Conservation (phyloP, 2,888 invertebrate species). For the Drosophila flavopinicola region DNA sequence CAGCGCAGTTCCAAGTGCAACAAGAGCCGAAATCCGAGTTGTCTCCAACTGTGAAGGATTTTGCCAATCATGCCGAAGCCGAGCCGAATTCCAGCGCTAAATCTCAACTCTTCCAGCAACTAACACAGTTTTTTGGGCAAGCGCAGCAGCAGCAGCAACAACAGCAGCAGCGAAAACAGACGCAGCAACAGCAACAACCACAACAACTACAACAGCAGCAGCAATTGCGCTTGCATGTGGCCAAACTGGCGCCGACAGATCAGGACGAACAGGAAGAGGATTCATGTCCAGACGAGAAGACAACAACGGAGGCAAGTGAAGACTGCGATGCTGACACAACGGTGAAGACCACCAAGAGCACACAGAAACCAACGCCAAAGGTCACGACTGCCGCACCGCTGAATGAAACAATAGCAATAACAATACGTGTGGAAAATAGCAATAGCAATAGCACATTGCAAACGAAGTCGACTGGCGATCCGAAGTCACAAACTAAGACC, state of each 20-base stretch:
- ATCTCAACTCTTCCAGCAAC: slow-evolving; percentile 50
- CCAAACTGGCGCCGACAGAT: background rate
- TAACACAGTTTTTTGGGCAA: slow-evolving; percentile 35
- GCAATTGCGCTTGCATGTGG: slow-evolving; percentile 1
- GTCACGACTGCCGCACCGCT: slow-evolving; percentile 3
- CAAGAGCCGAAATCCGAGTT: background rate
- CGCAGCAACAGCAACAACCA: background rate
- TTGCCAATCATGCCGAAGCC: slow-evolving; percentile 7
- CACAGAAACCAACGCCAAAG: background rate
- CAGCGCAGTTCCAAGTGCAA: background rate
- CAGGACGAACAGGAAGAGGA: slow-evolving; percentile 1
- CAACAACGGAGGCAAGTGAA: background rate
- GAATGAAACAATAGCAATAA: background rate
- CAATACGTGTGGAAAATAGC: slow-evolving; percentile 1
- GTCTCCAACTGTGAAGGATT: background rate
- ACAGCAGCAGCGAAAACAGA: slow-evolving; percentile 6
- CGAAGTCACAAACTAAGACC: too few relatives aligned
- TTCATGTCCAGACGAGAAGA: background rate
- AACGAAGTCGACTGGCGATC: background rate
- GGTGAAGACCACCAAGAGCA: background rate
- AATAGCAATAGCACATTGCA: background rate
- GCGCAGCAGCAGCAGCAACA: slow-evolving; percentile 15
- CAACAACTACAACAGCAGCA: background rate
- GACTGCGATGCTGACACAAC: background rate
- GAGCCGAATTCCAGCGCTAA: slow-evolving; percentile 26